Percentiles rank a stretch among this genome's conserved stretches.
These are phyloP conservation scores for Rhinogobio ventralis DNA, from an alignment of 2,797 vertebrate genomes.

Conservation along the genomic window DNA sequence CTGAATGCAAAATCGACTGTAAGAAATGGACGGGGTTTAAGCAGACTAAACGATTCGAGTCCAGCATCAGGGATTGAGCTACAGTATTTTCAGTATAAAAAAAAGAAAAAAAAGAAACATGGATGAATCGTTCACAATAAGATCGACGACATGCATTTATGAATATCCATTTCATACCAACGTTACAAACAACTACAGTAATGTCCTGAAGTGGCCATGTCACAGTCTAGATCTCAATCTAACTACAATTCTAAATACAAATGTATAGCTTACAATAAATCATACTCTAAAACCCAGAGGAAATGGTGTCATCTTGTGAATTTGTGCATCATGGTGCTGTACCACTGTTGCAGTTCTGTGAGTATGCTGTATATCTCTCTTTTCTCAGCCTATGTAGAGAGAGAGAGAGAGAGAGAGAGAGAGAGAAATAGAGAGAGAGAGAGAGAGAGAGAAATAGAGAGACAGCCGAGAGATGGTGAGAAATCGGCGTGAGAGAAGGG, in stretches of 20 bases:
- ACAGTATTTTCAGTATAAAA: neutral
- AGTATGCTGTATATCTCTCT: constrained; percentile 20
- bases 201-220: neutral
- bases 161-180: neutral
- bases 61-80: neutral
- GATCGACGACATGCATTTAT: neutral
- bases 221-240: neutral
- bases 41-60: neutral
- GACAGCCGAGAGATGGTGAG: constrained; percentile 66
- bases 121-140: neutral
- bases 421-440: constrained; percentile 57
- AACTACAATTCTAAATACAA: neutral
- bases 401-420: constrained; percentile 61
- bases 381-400: constrained; percentile 49
- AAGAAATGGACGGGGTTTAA: neutral
- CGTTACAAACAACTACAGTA: neutral
- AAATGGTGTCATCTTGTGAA: neutral
- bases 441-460: constrained; percentile 60
- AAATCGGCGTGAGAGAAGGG: constrained; percentile 67
- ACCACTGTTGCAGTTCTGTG: constrained; percentile 32
- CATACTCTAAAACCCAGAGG: neutral
- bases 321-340: constrained; percentile 14
- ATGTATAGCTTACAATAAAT: neutral
- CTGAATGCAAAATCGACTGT: neutral
- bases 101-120: neutral